These are phyloP conservation scores for Antedon mediterranea DNA, from an alignment of 53 echinoderm and acorn worm species.

Conservation along the genomic window DNA sequence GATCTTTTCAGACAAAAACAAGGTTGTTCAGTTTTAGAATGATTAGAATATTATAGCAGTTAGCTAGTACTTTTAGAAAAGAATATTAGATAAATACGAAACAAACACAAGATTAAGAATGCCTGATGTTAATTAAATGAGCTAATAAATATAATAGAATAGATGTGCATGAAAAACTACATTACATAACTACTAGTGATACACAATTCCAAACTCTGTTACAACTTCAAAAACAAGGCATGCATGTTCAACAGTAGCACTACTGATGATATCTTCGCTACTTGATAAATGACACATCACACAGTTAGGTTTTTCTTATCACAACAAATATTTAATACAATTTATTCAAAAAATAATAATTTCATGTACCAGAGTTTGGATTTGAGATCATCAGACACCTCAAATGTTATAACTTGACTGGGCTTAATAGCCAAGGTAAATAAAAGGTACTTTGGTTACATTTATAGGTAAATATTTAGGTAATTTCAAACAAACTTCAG, in stretches of 20 bases:
- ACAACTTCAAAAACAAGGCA: neutral
- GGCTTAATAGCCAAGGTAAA: too few relatives aligned
- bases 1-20: too few relatives aligned
- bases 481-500: too few relatives aligned
- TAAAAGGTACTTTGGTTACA: too few relatives aligned
- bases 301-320: neutral
- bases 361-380: neutral
- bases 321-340: neutral
- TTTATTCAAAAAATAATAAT: neutral
- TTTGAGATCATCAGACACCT: neutral
- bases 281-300: neutral
- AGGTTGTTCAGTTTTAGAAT: too few relatives aligned
- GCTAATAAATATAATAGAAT: neutral
- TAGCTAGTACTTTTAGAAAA: too few relatives aligned
- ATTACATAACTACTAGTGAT: neutral
- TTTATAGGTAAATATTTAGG: too few relatives aligned
- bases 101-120: too few relatives aligned
- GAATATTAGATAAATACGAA: too few relatives aligned
- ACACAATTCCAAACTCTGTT: neutral
- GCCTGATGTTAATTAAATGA: too few relatives aligned
- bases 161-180: neutral
- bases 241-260: neutral
- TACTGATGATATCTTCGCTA: neutral
- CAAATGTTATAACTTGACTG: too few relatives aligned
- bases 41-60: too few relatives aligned